Evolutionary conservation across 2,888 invertebrate genomes (phyloP).

Genomic region (Aplocera efformata): DNA sequence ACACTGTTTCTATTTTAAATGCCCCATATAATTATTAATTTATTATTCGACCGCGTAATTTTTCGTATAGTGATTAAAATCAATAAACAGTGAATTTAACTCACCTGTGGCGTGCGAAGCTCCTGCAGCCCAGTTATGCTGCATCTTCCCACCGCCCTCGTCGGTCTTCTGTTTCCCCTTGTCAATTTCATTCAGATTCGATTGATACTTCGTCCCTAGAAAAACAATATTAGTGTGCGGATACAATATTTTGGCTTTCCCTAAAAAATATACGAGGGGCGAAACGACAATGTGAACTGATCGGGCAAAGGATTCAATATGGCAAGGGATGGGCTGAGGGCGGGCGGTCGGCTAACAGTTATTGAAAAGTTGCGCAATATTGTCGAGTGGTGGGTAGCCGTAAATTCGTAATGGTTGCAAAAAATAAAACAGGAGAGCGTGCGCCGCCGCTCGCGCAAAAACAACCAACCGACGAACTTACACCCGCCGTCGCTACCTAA

Average conservation of each 20-base stretch:
- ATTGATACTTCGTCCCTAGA: conserved; percentile 87
- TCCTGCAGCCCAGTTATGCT: conserved; percentile 78
- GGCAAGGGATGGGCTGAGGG: conserved; percentile 53
- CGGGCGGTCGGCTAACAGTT: conserved; percentile 63
- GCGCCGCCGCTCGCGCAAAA: conserved; percentile 51
- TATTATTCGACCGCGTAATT: too few relatives aligned
- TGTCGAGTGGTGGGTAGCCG: conserved; percentile 72
- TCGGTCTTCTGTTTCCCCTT: conserved; percentile 88
- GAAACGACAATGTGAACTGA: conserved; percentile 50
- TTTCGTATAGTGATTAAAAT: background rate
- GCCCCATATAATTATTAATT: too few relatives aligned
- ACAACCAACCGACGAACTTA: conserved; percentile 65
- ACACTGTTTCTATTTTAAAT: too few relatives aligned
- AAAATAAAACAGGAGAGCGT: conserved; percentile 64
- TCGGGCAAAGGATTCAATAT: conserved; percentile 73
- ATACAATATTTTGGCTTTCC: conserved; percentile 25
- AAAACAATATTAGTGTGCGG: conserved; percentile 34
- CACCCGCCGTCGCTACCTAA: conserved; percentile 47
- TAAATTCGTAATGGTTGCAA: conserved; percentile 79
- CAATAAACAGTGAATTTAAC: conserved; percentile 1
- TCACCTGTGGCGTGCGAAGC: conserved; percentile 73
- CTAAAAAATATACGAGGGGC: conserved; percentile 32
- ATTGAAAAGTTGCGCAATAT: conserved; percentile 80
- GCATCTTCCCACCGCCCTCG: conserved; percentile 78
- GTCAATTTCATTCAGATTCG: conserved; percentile 88